Percentiles rank a stretch among this genome's conserved stretches.
These are phyloP conservation scores for Phengaris arion DNA, from an alignment of 2,888 invertebrate species.

Conservation along the genomic window DNA sequence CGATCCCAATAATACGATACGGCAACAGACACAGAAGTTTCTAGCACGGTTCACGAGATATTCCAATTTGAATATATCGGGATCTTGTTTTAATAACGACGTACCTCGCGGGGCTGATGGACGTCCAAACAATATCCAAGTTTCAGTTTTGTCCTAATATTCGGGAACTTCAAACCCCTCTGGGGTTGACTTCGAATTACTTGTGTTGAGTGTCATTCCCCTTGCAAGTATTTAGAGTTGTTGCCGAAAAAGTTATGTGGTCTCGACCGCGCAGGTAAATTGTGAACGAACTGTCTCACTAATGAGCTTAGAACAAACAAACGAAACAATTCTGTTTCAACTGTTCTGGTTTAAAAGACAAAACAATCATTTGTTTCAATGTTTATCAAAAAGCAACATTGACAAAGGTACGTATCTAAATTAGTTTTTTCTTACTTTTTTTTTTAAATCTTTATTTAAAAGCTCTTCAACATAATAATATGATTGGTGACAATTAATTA, in stretches of 20 bases:
- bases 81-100: constrained; percentile 22
- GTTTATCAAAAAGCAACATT: too few relatives aligned
- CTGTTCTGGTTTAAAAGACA: background rate
- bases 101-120: constrained; percentile 47
- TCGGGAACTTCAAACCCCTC: constrained; percentile 56
- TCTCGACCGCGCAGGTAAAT: constrained; percentile 11
- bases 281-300: background rate
- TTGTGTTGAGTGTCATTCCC: constrained; percentile 53
- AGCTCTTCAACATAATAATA: too few relatives aligned
- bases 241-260: constrained; percentile 2
- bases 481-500: too few relatives aligned
- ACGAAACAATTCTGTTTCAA: background rate
- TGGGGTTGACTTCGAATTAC: constrained; percentile 63
- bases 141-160: constrained; percentile 66
- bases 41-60: constrained; percentile 16
- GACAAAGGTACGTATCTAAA: too few relatives aligned
- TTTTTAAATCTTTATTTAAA: too few relatives aligned
- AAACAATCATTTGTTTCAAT: background rate
- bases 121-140: constrained; percentile 68
- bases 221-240: constrained; percentile 30
- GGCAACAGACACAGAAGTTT: background rate
- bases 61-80: constrained; percentile 28
- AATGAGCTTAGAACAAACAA: constrained; percentile 24
- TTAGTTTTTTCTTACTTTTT: too few relatives aligned
- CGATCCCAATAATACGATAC: background rate